Evolutionary conservation across 2,113 vertebrate genomes (phyloP).

Genomic region (Lethenteron camtschaticum): DNA sequence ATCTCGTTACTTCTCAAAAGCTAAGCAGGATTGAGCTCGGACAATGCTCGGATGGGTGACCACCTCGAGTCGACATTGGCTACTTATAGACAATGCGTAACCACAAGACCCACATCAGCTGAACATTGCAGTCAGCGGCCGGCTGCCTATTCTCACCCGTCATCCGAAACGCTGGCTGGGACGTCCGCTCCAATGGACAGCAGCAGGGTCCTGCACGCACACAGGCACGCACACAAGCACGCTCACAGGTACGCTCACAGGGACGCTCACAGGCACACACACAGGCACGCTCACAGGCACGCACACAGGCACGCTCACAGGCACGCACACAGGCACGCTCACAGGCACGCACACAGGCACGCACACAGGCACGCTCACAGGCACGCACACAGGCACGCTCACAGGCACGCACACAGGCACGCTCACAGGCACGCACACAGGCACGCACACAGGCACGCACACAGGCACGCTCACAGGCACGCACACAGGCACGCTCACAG

Average conservation of each 20-base stretch:
- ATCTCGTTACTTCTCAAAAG: slow-evolving; percentile 18
- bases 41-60: no score
- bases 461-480: no score
- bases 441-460: slow-evolving; percentile 7
- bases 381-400: slow-evolving; percentile 4
- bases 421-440: no score
- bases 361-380: no score
- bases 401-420: slow-evolving; percentile 7
- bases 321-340: background rate
- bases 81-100: background rate
- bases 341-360: slow-evolving; percentile 14
- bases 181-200: slow-evolving; percentile 34
- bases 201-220: slow-evolving; percentile 33
- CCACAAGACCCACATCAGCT: background rate
- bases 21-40: no score
- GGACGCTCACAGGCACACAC: slow-evolving; percentile 17
- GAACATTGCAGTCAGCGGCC: background rate
- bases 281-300: slow-evolving; percentile 7
- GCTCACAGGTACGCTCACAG: slow-evolving; percentile 9
- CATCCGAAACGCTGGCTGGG: slow-evolving; percentile 15
- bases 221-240: slow-evolving; percentile 8
- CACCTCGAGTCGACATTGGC: background rate
- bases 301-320: background rate
- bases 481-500: slow-evolving; percentile 6
- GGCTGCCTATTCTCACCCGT: slow-evolving; percentile 29